phyloP scores from a whole-genome alignment of 1,140 invertebrate species.

The Anastrepha obliqua region DNA sequence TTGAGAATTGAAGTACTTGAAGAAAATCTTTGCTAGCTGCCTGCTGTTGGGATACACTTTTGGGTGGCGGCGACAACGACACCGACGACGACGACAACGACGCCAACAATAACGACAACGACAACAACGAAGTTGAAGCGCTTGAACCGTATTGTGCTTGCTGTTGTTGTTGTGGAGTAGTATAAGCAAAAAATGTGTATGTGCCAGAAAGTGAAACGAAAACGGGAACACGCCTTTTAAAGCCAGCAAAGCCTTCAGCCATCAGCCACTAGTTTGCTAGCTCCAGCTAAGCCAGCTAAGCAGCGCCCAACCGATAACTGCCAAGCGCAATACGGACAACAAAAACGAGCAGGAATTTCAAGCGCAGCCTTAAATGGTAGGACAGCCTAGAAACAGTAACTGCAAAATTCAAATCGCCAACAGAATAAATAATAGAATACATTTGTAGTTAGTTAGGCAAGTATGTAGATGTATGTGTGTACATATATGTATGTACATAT shows the following conservation, averaged over 20 bases:
- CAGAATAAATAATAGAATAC: conserved; percentile 20
- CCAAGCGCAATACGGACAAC: background rate
- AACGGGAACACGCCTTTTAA: conserved; percentile 49
- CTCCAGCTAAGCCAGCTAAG: background rate
- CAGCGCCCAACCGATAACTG: background rate
- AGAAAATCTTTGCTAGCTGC: conserved; percentile 41
- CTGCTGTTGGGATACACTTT: conserved; percentile 37
- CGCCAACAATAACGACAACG: background rate
- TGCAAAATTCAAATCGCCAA: background rate
- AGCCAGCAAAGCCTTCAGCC: conserved; percentile 8
- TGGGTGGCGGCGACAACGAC: conserved; percentile 15
- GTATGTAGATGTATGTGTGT: background rate
- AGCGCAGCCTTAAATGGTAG: conserved; percentile 49
- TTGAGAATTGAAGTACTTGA: conserved; percentile 39
- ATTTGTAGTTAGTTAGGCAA: too few relatives aligned
- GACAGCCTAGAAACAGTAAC: conserved; percentile 28
- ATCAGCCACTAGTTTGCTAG: background rate
- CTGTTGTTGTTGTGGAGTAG: conserved; percentile 24
- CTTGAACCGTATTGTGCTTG: background rate
- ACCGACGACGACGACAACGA: background rate
- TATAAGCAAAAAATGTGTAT: conserved; percentile 46
- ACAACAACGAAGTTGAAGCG: background rate
- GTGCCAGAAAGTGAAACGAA: conserved; percentile 52
- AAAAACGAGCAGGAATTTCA: conserved; percentile 46
- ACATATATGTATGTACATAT: background rate